Evolutionary conservation across 2,797 vertebrate species (phyloP).

Genomic region (Pyrocephalus nanus): DNA sequence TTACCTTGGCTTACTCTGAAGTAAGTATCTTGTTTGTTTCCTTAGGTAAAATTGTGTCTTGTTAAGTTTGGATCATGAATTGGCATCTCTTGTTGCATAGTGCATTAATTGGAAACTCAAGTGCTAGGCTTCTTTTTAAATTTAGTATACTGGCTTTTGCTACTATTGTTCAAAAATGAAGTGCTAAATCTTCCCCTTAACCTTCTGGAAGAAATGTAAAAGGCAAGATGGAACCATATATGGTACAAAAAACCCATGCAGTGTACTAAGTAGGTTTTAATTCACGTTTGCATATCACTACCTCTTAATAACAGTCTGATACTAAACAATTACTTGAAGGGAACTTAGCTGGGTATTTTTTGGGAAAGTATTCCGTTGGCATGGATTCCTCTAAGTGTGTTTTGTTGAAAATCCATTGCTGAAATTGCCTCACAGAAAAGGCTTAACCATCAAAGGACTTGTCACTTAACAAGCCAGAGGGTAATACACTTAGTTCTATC

Average conservation of each 20-base stretch:
- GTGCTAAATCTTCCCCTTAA: background rate
- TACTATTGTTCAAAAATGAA: background rate
- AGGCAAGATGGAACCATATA: background rate
- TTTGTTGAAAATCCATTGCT: background rate
- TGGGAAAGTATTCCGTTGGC: background rate
- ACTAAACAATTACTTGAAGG: background rate
- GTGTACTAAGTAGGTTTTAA: background rate
- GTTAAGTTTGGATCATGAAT: background rate
- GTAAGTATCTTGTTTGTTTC: conserved; percentile 65
- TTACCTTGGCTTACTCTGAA: conserved; percentile 96
- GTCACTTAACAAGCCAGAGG: background rate
- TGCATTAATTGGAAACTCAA: background rate
- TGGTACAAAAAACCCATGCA: background rate
- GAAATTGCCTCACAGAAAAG: background rate
- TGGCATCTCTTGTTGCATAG: background rate
- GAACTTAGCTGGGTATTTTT: background rate
- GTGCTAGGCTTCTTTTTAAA: background rate
- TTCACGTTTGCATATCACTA: background rate
- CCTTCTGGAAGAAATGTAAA: background rate
- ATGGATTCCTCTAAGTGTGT: background rate
- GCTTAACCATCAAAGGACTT: background rate
- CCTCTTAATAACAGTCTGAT: background rate
- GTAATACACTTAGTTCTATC: background rate
- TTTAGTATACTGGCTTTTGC: background rate
- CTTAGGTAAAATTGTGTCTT: background rate